Evolutionary conservation across 1,140 invertebrate genomes (phyloP), one percentile per base, ranked within the genome.

Genomic region (Nephila pilipes): DNA sequence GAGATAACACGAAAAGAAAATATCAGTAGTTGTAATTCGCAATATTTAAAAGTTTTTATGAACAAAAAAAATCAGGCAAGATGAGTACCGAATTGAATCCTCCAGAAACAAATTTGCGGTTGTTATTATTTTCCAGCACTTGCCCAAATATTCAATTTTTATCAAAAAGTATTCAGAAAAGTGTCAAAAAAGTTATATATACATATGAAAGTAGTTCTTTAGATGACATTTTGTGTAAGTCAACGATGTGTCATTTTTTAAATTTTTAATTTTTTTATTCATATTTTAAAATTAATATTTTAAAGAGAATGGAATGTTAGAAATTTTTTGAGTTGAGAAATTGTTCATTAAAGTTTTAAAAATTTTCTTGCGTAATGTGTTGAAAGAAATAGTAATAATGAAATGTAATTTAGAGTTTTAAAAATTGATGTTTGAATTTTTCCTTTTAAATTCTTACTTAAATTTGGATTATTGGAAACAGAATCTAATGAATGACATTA

Each of bases 211-310:
- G 22, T 54, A 89, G 85, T 46, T 88, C 92, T 32, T 65, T 93
- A 10, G 92, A 93, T 89, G 92, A 93, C 60, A 93, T 93, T 60
- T 55, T 93, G n/a, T 88, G 92, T 93, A 36, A 81, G 92, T 85
- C 16, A 5, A 60, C n/a, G 46, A 0, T 46, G 46, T 46, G 6
- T 46, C 6, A 46, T 0, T 6, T 46, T 46, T 46, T 46, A 6
- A 4, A 46, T 65, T 38, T 46, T 38, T 87, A 20, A 65, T 54
- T 65, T 63, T 38, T 65, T 16, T 57, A 5, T 14, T 80, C 18
- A 57, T 25, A 22, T n/a, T 46, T 65, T 0, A 46, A n/a, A 12
- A 69, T 36, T 88, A n/a, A 20, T 22, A 38, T 65, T 88, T 65
- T 57, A 5, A 46, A 46, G 12, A 46, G 12, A 3, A 38, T 38